Conservation (phyloP, 2,888 invertebrate species). For the Trichopria drosophilae region DNA sequence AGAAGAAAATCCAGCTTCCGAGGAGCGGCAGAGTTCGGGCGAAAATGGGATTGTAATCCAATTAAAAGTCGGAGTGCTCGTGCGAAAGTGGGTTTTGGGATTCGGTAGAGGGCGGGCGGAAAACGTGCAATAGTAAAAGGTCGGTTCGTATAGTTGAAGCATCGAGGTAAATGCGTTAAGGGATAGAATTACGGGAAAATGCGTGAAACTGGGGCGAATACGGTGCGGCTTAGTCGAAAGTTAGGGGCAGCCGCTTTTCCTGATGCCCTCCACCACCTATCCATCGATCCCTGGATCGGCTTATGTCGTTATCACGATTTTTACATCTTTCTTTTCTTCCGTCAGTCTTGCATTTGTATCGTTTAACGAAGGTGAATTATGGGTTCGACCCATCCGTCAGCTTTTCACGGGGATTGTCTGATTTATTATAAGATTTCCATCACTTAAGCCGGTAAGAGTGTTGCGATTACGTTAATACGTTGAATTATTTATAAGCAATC, state of each 20-base stretch:
- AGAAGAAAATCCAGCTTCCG: conserved; percentile 11
- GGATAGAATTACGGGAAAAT: conserved; percentile 19
- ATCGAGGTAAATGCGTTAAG: conserved; percentile 20
- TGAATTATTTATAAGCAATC: too few species aligned
- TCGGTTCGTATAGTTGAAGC: conserved; percentile 11
- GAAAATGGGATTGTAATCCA: conserved; percentile 37
- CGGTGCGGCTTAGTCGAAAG: conserved; percentile 25
- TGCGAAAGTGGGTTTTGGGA: conserved; percentile 23
- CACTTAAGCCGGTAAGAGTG: too few species aligned
- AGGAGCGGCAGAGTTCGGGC: conserved; percentile 14
- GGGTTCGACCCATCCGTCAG: too few species aligned
- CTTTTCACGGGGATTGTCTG: too few species aligned
- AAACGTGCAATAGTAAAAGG: conserved; percentile 4
- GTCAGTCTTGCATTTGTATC: too few species aligned
- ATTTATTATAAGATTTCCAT: too few species aligned
- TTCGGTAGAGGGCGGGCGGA: not conserved
- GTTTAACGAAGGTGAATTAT: too few species aligned
- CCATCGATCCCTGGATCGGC: conserved; percentile 20
- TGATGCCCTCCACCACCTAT: not conserved
- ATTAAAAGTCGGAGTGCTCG: conserved; percentile 33
- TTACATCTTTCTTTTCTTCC: conserved; percentile 4
- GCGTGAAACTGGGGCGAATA: conserved; percentile 27
- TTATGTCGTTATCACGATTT: too few species aligned
- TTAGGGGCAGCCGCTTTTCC: conserved; percentile 10
- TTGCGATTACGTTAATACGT: too few species aligned